Conservation (phyloP, 2,113 vertebrate genomes). For the Corythaeola cristata region DNA sequence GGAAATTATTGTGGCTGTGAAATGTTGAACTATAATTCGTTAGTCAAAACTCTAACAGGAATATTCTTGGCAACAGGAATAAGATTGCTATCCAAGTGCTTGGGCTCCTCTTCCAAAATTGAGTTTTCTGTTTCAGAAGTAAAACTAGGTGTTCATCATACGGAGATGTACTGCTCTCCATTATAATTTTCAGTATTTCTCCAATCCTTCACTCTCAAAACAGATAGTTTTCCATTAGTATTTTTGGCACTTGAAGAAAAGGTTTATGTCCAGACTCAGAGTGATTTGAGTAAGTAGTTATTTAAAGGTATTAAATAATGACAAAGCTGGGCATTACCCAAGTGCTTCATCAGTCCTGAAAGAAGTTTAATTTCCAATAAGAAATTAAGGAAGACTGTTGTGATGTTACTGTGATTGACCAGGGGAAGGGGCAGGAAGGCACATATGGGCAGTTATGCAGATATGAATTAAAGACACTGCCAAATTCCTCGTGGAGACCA, state of each 20-base stretch:
- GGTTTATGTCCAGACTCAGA: background rate
- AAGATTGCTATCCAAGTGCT: background rate
- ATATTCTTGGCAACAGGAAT: background rate
- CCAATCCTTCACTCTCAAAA: background rate
- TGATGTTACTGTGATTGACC: fast-evolving
- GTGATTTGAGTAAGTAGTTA: background rate
- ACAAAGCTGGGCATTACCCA: background rate
- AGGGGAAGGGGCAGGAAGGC: background rate
- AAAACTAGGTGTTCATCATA: background rate
- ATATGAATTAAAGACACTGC: background rate
- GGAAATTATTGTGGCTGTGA: background rate
- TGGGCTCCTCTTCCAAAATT: background rate
- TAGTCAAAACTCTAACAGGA: background rate
- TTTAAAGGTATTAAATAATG: background rate
- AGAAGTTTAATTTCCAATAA: background rate
- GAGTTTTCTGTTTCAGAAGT: background rate
- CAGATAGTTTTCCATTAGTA: background rate
- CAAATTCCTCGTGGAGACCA: background rate
- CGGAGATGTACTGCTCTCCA: background rate
- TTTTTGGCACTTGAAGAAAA: background rate
- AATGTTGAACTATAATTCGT: background rate
- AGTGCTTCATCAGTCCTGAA: background rate
- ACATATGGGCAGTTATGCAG: background rate
- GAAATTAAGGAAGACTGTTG: background rate
- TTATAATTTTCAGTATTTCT: background rate